phyloP scores from a whole-genome alignment of 2,888 invertebrate genomes.

The Hymenopus coronatus region DNA sequence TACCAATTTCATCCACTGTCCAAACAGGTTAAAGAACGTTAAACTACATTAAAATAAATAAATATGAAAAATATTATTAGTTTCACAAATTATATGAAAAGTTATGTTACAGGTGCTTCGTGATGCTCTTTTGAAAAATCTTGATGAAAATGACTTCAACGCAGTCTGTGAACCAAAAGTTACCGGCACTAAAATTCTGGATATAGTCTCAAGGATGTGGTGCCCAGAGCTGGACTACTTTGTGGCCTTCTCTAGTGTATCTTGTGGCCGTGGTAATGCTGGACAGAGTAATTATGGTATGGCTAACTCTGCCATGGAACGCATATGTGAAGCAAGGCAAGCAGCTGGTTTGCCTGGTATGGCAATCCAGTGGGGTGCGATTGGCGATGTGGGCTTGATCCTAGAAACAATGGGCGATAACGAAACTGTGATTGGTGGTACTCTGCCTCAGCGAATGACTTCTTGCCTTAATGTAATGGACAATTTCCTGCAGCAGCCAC shows the following conservation, averaged over 20 bases:
- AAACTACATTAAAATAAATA: too few species aligned
- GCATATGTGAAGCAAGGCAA: conserved; percentile 84
- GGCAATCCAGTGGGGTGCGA: conserved; percentile 98
- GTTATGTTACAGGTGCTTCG: conserved; percentile 57
- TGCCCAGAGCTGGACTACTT: conserved; percentile 87
- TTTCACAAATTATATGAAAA: background rate
- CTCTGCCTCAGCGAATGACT: conserved; percentile 91
- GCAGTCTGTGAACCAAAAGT: conserved; percentile 84
- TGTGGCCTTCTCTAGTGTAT: conserved; percentile 93
- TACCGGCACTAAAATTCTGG: conserved; percentile 72
- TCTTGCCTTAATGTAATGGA: conserved; percentile 90
- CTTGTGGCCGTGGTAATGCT: conserved; percentile 94
- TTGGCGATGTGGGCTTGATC: conserved; percentile 94
- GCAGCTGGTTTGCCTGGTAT: conserved; percentile 76
- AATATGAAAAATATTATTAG: too few species aligned
- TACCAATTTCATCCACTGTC: too few species aligned
- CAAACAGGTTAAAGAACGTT: too few species aligned
- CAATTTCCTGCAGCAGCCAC: conserved; percentile 82
- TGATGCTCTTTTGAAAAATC: conserved; percentile 86
- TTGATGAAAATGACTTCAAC: conserved; percentile 74
- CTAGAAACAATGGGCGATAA: conserved; percentile 86
- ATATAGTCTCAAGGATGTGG: conserved; percentile 70
- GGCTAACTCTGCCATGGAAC: conserved; percentile 97
- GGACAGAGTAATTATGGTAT: conserved; percentile 97
- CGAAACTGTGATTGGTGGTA: conserved; percentile 91